Evolutionary conservation across 2,113 vertebrate genomes (phyloP), one percentile per base, ranked within the genome.

Genomic region (Trogon surrucura): DNA sequence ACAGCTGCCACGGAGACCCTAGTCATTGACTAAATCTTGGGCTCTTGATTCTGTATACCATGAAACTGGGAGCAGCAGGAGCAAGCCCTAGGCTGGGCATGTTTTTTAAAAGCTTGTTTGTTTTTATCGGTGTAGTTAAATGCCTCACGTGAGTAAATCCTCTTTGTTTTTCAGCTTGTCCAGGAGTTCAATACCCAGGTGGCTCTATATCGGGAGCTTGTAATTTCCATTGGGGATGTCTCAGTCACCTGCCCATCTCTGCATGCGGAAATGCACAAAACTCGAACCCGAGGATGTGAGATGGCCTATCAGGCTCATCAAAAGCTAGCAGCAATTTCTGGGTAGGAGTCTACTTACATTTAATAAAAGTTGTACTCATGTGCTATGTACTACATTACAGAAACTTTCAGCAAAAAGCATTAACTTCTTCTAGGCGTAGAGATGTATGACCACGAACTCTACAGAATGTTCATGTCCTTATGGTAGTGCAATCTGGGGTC

Each of bases 151-250:
- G 77, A 93, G 71, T 93, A 87, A 96, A 53, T 85, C 20, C 48
- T 87, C n/a, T 92, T 96, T 97, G 85, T 97, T 91, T 98, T 97
- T 81, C 98, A 99, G 99, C 99, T 99, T 95, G 99, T 99, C 94
- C 99, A 99, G 97, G 99, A 99, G 90, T 99, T 99, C 98, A 99
- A 99, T 95, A 99, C 99, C 16, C 99, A 99, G 93, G 99, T 99
- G 98, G 99, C 99, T 96, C 98, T 99, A 32, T 99, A 99, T 91
- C 99, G 99, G 83, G 99, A 99, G 82, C 96, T 99, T 97, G 99
- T 99, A 54, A 99, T 99, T 98, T 99, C 99, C 82, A 99, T 99
- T 61, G 99, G 99, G 58, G 99, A 99, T 74, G 98, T 99, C 95
- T 98, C 99, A 0, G 97, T 98, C 81, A 99, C 98, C 91, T 99